These are phyloP conservation scores for Sula dactylatra DNA, from an alignment of 2,113 vertebrate species.

Conservation along the genomic window DNA sequence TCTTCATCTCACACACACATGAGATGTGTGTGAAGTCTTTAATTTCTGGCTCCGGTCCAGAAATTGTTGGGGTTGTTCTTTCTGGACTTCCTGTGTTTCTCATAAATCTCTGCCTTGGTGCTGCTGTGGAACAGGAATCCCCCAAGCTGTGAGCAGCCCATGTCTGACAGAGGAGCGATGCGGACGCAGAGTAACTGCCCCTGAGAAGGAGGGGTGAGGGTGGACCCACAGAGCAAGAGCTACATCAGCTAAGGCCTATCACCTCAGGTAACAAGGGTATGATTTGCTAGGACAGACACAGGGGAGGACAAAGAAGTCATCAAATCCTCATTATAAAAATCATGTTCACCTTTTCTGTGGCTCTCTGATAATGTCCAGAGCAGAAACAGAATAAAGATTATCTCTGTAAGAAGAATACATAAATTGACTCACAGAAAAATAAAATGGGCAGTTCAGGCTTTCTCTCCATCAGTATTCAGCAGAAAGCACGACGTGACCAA, in stretches of 20 bases:
- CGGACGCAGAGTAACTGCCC: background rate
- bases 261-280: background rate
- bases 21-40: no score
- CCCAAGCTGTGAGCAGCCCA: background rate
- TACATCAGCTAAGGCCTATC: background rate
- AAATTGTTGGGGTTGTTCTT: background rate
- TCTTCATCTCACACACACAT: background rate
- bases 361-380: background rate
- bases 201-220: background rate
- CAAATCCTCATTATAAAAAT: background rate
- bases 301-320: background rate
- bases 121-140: background rate
- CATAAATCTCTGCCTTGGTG: background rate
- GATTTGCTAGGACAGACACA: background rate
- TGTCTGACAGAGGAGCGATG: background rate
- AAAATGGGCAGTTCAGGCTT: background rate
- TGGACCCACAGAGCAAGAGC: background rate
- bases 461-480: background rate
- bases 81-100: background rate
- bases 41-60: background rate
- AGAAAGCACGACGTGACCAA: background rate
- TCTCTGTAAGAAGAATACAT: background rate
- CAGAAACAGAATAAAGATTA: background rate
- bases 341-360: background rate
- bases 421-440: background rate